A percentile compares a stretch with the other conserved stretches of the same genome.
phyloP scores from a whole-genome alignment of 2,888 invertebrate species.

The Macrophya alboannulata region DNA sequence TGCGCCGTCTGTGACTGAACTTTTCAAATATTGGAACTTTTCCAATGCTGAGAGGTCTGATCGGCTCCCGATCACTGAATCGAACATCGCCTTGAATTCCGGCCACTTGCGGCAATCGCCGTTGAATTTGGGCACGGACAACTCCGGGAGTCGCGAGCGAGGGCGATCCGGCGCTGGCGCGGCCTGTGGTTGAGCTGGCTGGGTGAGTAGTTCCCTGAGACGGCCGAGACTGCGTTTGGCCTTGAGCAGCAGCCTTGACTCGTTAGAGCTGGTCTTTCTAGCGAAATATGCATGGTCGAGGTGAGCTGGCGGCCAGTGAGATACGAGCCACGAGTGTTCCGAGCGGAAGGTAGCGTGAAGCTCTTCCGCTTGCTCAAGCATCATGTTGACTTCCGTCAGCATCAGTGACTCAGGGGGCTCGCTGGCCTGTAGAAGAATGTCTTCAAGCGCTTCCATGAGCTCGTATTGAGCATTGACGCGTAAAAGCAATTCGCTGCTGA shows the following conservation, averaged over 20 bases:
- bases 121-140: background rate
- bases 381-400: background rate
- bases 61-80: constrained; percentile 6
- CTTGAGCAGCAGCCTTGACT: constrained; percentile 7
- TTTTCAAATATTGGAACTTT: constrained; percentile 2
- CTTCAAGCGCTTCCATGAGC: constrained; percentile 1
- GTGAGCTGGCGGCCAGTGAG: constrained; percentile 31
- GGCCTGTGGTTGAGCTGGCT: no score
- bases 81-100: constrained; percentile 33
- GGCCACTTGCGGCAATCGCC: constrained; percentile 24
- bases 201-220: constrained; percentile 24
- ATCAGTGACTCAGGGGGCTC: background rate
- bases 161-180: background rate
- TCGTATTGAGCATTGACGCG: constrained; percentile 7
- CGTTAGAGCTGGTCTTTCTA: background rate
- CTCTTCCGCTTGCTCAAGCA: constrained; percentile 2
- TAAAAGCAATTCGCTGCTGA: constrained; percentile 7
- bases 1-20: background rate
- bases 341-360: background rate
- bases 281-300: constrained; percentile 15
- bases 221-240: constrained; percentile 5
- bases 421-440: background rate
- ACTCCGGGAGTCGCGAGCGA: background rate
- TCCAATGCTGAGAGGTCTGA: background rate
- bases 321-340: constrained; percentile 3